Evolutionary conservation across 1,140 invertebrate genomes (phyloP).

Genomic region (Atta cephalotes): DNA sequence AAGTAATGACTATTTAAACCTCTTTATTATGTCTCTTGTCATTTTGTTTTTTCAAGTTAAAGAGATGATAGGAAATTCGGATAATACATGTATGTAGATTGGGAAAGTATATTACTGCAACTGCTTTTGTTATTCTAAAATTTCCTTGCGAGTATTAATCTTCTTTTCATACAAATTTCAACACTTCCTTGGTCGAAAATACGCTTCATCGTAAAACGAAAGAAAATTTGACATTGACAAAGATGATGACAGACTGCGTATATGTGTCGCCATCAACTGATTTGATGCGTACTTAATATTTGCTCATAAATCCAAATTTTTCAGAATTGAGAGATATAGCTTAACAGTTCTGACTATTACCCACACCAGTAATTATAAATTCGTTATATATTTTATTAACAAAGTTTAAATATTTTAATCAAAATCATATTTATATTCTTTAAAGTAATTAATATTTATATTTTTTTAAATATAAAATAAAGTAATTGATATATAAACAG

Average conservation of each 20-base stretch:
- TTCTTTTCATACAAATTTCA: slow-evolving; percentile 12
- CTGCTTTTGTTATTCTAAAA: slow-evolving; percentile 18
- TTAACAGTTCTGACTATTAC: neutral
- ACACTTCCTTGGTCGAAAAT: slow-evolving; percentile 19
- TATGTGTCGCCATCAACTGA: slow-evolving; percentile 53
- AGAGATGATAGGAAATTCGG: neutral
- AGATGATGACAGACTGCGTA: slow-evolving; percentile 66
- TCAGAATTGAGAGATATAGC: slow-evolving; percentile 7
- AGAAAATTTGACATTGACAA: slow-evolving; percentile 67
- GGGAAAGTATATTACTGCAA: neutral
- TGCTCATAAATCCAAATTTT: slow-evolving; percentile 65
- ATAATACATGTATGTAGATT: neutral
- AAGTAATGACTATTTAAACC: slow-evolving; percentile 72
- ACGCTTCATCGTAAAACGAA: slow-evolving; percentile 29
- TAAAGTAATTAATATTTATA: neutral
- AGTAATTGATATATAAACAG: too few relatives aligned
- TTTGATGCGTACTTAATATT: slow-evolving; percentile 69
- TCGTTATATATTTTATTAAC: slow-evolving; percentile 14
- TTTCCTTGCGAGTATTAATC: slow-evolving; percentile 15
- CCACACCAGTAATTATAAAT: slow-evolving; percentile 15
- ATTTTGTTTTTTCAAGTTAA: slow-evolving; percentile 17
- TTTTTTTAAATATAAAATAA: too few relatives aligned
- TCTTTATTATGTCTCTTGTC: slow-evolving; percentile 16
- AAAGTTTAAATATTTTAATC: neutral
- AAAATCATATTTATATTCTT: neutral